Conservation (phyloP, 2,888 invertebrate species). For the Eilema depressum region DNA sequence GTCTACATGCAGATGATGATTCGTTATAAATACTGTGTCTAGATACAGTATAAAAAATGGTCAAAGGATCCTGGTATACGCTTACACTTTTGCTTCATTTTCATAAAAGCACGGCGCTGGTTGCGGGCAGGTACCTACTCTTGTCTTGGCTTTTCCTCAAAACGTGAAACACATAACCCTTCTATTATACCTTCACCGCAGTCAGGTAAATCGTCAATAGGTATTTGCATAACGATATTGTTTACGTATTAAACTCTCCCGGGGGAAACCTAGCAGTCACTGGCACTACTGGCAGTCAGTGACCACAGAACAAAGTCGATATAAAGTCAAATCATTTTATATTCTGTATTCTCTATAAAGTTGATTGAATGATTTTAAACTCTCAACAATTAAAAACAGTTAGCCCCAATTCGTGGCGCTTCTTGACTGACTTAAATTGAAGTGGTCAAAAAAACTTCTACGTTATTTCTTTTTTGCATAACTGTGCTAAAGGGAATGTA, state of each 20-base stretch:
- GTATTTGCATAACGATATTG: background rate
- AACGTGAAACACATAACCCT: background rate
- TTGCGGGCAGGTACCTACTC: no score
- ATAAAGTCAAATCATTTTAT: slow-evolving; percentile 5
- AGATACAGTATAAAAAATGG: no score
- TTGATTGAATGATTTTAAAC: slow-evolving; percentile 3
- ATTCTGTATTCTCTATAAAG: background rate
- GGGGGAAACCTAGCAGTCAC: background rate
- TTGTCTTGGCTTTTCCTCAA: no score
- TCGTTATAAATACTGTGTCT: no score
- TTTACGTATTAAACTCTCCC: background rate
- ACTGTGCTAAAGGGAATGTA: background rate
- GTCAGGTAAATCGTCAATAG: background rate
- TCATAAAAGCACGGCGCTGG: no score
- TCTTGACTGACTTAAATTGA: background rate
- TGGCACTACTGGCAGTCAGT: background rate
- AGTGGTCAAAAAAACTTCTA: background rate
- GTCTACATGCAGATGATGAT: no score
- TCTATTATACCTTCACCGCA: background rate
- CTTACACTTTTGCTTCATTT: no score
- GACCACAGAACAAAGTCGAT: background rate
- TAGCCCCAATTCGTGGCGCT: slow-evolving; percentile 13
- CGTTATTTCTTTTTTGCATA: background rate
- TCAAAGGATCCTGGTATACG: no score
- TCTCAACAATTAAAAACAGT: slow-evolving; percentile 12